phyloP scores from a whole-genome alignment of 1,140 invertebrate species.

The Hyles vespertilio region DNA sequence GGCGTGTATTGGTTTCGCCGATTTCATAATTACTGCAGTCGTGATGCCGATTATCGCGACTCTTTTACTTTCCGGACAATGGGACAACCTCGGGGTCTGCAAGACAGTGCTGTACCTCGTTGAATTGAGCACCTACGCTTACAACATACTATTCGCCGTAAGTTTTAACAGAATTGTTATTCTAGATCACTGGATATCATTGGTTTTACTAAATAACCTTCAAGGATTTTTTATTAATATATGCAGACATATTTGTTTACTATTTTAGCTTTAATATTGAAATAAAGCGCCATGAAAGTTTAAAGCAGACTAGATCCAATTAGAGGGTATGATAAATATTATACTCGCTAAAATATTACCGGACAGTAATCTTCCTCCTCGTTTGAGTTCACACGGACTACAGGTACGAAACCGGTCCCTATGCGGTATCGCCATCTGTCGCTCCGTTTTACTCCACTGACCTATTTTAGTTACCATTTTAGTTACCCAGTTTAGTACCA shows the following conservation, averaged over 20 bases:
- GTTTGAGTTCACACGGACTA: not conserved
- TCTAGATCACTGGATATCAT: not conserved
- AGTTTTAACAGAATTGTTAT: conserved; percentile 18
- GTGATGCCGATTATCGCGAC: conserved; percentile 84
- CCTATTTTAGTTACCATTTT: not conserved
- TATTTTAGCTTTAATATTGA: too few species aligned
- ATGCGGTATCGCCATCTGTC: not conserved
- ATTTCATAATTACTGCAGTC: conserved; percentile 83
- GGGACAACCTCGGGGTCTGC: conserved; percentile 79
- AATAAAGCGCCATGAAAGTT: too few species aligned
- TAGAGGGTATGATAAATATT: too few species aligned
- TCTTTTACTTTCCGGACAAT: conserved; percentile 79
- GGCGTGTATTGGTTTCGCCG: conserved; percentile 87
- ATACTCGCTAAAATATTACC: too few species aligned
- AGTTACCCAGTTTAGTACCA: too few species aligned
- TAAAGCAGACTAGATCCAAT: too few species aligned
- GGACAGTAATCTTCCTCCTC: not conserved
- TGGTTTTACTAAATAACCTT: too few species aligned
- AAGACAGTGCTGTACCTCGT: conserved; percentile 81
- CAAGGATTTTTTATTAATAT: too few species aligned
- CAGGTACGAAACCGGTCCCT: too few species aligned
- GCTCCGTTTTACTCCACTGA: not conserved
- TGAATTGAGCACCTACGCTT: conserved; percentile 48
- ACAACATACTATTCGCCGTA: conserved; percentile 82
- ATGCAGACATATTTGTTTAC: too few species aligned